Evolutionary conservation across 2,113 vertebrate species (phyloP).

Genomic region (Corapipo altera): DNA sequence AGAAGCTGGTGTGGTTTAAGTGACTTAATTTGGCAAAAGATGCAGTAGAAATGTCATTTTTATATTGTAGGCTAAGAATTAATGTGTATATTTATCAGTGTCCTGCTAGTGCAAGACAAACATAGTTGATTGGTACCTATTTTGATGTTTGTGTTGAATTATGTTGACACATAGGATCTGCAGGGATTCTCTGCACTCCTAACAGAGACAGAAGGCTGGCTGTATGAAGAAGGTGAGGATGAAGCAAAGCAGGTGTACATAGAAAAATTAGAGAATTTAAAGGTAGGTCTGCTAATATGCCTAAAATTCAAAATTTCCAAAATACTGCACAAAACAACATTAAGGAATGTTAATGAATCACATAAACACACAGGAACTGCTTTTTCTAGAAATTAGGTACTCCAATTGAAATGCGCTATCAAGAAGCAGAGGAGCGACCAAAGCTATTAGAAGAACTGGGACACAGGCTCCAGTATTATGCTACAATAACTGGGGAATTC

Average conservation of each 20-base stretch:
- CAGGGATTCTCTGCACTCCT: conserved; percentile 72
- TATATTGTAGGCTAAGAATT: neutral
- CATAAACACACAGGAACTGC: neutral
- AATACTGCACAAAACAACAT: neutral
- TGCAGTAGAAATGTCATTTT: neutral
- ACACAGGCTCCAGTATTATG: conserved; percentile 75
- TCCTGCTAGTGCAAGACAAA: neutral
- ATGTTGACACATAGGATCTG: conserved; percentile 62
- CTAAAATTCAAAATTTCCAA: neutral
- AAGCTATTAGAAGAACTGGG: conserved; percentile 74
- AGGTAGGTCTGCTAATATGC: conserved; percentile 59
- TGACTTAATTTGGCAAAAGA: neutral
- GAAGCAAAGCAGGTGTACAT: conserved; percentile 80
- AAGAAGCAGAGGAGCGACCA: conserved; percentile 77
- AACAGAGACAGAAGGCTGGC: conserved; percentile 79
- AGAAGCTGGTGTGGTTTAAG: neutral
- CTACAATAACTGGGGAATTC: conserved; percentile 76
- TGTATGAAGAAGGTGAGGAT: conserved; percentile 83
- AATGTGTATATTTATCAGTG: neutral
- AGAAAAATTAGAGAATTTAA: conserved; percentile 78
- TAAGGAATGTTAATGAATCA: neutral
- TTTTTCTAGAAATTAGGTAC: conserved; percentile 76
- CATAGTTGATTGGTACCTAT: neutral
- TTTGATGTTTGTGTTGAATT: neutral
- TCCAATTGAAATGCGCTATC: conserved; percentile 77